A percentile compares a stretch with the other conserved stretches of the same genome.
Evolutionary conservation across 2,113 vertebrate genomes (phyloP).

Genomic region (Neolamprologus toae): DNA sequence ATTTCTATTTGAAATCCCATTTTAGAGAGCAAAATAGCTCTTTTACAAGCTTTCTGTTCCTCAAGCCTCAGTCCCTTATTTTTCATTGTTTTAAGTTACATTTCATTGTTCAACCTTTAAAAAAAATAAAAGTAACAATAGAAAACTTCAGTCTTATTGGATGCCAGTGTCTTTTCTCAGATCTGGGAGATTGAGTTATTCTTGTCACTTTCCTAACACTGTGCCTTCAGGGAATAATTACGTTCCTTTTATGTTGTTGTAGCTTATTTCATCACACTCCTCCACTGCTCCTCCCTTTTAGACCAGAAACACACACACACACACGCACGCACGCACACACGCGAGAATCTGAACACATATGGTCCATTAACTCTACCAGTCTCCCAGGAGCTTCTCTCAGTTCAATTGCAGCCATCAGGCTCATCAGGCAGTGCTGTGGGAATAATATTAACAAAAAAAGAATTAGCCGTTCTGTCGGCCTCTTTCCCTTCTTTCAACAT

Average conservation of each 20-base stretch:
- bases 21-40: background rate
- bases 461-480: constrained; percentile 24
- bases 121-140: background rate
- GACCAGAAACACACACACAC: background rate
- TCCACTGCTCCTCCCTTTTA: constrained; percentile 7
- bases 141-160: background rate
- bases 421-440: constrained; percentile 39
- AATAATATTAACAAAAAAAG: constrained; percentile 47
- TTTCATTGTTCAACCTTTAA: background rate
- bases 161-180: background rate
- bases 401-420: constrained; percentile 45
- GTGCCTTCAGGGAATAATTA: constrained; percentile 51
- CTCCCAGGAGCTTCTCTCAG: constrained; percentile 49
- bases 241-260: constrained; percentile 41
- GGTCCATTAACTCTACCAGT: constrained; percentile 39
- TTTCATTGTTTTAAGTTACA: background rate
- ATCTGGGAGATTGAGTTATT: constrained; percentile 27
- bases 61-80: background rate
- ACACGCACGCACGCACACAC: background rate
- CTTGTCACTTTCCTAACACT: constrained; percentile 21
- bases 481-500: background rate
- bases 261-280: constrained; percentile 50
- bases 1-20: background rate
- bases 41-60: background rate
- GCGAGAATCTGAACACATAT: constrained; percentile 41